phyloP scores from a whole-genome alignment of 2,888 invertebrate genomes.

The Cheiracanthium punctorium region DNA sequence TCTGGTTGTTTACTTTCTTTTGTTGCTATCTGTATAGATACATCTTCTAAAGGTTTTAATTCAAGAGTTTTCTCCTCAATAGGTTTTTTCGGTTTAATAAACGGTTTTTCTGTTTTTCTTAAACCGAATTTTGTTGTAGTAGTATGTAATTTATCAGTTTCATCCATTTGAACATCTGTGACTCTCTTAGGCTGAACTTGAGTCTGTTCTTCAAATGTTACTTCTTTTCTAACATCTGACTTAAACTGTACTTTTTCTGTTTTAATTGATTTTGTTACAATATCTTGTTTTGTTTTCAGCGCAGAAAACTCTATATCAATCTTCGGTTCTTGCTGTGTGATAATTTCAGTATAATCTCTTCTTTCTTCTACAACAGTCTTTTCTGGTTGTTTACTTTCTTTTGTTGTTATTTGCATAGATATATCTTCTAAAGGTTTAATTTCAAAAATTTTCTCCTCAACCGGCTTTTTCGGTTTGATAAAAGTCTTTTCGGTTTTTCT shows the following conservation, averaged over 20 bases:
- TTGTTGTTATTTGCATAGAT: not conserved
- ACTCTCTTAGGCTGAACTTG: conserved; percentile 6
- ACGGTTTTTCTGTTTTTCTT: conserved; percentile 34
- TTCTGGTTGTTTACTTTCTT: not conserved
- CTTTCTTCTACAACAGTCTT: not conserved
- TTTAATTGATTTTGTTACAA: conserved; percentile 11
- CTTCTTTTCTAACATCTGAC: not conserved
- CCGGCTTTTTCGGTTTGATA: conserved; percentile 34
- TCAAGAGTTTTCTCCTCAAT: not conserved
- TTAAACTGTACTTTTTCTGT: not conserved
- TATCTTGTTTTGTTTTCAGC: conserved; percentile 22
- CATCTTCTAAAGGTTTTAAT: not conserved
- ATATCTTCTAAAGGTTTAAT: not conserved
- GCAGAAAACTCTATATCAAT: not conserved
- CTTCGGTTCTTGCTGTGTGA: not conserved
- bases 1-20: not conserved
- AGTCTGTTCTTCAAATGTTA: not conserved
- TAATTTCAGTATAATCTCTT: not conserved
- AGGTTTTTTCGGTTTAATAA: conserved; percentile 30
- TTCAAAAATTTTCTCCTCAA: conserved; percentile 19
- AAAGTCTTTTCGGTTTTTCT: conserved; percentile 35
- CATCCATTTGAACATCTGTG: conserved; percentile 8
- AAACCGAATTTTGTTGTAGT: conserved; percentile 34
- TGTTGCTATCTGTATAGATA: not conserved
- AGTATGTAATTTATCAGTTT: conserved; percentile 27